Evolutionary conservation across 2,797 vertebrate genomes (phyloP).

Genomic region (Hafferia zeledoni): DNA sequence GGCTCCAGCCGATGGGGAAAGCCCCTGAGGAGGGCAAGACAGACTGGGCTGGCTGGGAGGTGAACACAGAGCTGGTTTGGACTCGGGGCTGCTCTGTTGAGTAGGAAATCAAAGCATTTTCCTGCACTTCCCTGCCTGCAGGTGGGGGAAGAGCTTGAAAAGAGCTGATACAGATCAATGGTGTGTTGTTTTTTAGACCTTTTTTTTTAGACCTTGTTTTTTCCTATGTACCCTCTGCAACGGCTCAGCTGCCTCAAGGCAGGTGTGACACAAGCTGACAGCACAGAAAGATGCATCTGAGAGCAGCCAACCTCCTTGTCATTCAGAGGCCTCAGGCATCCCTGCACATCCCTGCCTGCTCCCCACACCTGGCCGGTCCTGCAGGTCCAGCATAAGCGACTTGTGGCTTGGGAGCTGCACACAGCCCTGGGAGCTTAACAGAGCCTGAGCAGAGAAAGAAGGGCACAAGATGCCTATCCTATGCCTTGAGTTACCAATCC

Average conservation of each 20-base stretch:
- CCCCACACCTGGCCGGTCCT: fast-evolving
- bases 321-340: background rate
- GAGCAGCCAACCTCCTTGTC: background rate
- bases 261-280: background rate
- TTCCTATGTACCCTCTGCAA: background rate
- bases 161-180: fast-evolving
- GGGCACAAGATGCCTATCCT: slow-evolving; percentile 2
- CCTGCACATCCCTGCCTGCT: background rate
- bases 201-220: background rate
- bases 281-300: fast-evolving
- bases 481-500: slow-evolving; percentile 21
- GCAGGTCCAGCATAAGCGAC: background rate
- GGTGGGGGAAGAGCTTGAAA: background rate
- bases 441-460: background rate
- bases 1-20: background rate
- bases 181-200: fast-evolving
- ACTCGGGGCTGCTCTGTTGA: background rate
- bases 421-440: background rate
- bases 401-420: background rate
- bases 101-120: background rate
- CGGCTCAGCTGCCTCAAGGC: background rate
- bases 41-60: background rate
- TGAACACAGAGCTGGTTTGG: background rate
- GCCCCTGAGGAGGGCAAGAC: background rate
- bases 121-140: background rate